Conservation (phyloP, 2,113 vertebrate genomes). For the Ranitomeya imitator region DNA sequence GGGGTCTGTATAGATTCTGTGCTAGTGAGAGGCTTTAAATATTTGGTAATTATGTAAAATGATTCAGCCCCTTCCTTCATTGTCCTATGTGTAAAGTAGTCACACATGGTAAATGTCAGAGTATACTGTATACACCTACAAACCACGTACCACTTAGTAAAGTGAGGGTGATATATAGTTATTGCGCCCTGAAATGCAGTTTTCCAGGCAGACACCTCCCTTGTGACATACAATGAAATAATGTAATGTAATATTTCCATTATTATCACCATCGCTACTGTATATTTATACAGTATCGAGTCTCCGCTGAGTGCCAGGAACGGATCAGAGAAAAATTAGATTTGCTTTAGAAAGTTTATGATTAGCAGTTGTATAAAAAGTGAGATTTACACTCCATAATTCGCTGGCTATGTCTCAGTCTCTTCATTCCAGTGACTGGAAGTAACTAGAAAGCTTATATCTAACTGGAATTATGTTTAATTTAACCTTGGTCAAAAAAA, state of each 20-base stretch:
- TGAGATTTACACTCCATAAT: neutral
- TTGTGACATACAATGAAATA: slow-evolving; percentile 11
- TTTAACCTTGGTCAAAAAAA: too few species aligned
- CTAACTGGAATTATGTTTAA: neutral
- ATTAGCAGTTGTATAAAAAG: neutral
- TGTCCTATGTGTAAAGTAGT: neutral
- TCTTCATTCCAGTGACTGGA: neutral
- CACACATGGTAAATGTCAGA: neutral
- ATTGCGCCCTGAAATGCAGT: neutral
- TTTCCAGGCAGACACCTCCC: neutral
- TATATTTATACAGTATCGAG: slow-evolving; percentile 32
- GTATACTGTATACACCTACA: neutral
- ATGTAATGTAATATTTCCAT: slow-evolving; percentile 34
- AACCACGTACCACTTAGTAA: neutral
- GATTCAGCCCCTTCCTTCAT: neutral
- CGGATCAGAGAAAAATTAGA: neutral
- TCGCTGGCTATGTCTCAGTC: neutral
- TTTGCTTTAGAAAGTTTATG: neutral
- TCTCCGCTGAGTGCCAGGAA: neutral
- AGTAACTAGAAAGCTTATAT: neutral
- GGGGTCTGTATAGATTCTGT: too few species aligned
- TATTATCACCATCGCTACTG: slow-evolving; percentile 6
- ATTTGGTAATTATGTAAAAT: neutral
- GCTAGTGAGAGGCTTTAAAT: too few species aligned
- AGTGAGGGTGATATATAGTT: neutral